Conservation (phyloP, 1,140 invertebrate genomes). For the Brachionus plicatilis region DNA sequence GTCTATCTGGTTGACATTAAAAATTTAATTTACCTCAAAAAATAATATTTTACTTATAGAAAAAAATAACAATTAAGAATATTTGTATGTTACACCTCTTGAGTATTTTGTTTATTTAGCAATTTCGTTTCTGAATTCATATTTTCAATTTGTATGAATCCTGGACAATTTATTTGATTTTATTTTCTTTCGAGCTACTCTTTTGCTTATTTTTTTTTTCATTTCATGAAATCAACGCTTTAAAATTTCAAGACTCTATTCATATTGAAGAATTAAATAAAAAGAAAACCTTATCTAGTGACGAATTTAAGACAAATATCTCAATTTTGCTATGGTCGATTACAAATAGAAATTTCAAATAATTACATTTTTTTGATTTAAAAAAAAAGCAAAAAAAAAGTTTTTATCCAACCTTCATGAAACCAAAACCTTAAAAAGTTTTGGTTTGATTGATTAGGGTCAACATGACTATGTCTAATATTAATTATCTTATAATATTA, state of each 20-base stretch:
- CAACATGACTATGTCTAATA: too few species aligned
- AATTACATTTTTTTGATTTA: too few species aligned
- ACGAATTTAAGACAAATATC: neutral
- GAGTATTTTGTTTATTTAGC: neutral
- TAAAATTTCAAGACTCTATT: neutral
- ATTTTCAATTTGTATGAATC: neutral
- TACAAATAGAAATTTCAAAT: too few species aligned
- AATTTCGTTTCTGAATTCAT: neutral
- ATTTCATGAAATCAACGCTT: neutral
- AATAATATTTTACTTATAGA: neutral
- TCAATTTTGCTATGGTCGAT: neutral
- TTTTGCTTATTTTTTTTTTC: neutral
- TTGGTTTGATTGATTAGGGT: too few species aligned
- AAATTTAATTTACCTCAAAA: neutral
- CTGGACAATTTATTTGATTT: neutral
- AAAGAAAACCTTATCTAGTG: neutral
- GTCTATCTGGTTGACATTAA: neutral
- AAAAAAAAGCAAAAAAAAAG: too few species aligned
- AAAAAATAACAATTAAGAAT: neutral
- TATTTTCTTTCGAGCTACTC: neutral
- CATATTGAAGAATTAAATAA: neutral
- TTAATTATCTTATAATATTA: too few species aligned
- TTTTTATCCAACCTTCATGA: too few species aligned
- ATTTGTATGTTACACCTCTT: neutral
- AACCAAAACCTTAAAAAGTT: too few species aligned